These are phyloP conservation scores for Barypeithes pellucidus DNA, from an alignment of 2,888 invertebrate genomes.

Conservation along the genomic window DNA sequence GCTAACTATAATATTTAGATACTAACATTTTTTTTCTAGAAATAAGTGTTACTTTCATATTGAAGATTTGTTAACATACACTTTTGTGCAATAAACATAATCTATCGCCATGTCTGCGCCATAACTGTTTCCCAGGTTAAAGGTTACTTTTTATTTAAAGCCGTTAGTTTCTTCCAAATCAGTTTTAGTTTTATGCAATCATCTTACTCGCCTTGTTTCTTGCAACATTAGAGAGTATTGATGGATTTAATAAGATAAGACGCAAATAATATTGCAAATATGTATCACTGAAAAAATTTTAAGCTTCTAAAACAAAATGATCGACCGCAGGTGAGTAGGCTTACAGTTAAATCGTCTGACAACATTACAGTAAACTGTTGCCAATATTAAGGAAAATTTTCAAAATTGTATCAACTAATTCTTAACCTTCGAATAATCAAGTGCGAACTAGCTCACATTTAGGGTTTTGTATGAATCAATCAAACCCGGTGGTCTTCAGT, in stretches of 20 bases:
- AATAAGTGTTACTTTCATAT: not conserved
- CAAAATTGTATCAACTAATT: too few species aligned
- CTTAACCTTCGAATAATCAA: too few species aligned
- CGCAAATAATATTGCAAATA: too few species aligned
- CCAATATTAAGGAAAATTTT: not conserved
- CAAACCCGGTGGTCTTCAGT: too few species aligned
- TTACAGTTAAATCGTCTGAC: not conserved
- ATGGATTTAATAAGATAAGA: too few species aligned
- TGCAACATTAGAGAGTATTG: not conserved
- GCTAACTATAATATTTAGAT: not conserved
- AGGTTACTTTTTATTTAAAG: constrained; percentile 22
- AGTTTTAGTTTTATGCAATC: constrained; percentile 12
- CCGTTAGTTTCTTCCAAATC: constrained; percentile 28
- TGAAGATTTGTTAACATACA: not conserved
- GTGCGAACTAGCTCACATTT: too few species aligned
- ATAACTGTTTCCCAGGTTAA: constrained; percentile 24
- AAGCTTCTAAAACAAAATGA: too few species aligned
- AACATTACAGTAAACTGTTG: not conserved
- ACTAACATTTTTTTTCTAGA: not conserved
- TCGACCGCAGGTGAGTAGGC: too few species aligned
- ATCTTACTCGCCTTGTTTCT: not conserved
- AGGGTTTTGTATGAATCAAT: too few species aligned
- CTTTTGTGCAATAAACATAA: constrained; percentile 20
- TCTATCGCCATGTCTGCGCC: constrained; percentile 12
- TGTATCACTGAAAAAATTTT: too few species aligned